Conservation (phyloP, 2,888 invertebrate genomes). For the Acleris holmiana region DNA sequence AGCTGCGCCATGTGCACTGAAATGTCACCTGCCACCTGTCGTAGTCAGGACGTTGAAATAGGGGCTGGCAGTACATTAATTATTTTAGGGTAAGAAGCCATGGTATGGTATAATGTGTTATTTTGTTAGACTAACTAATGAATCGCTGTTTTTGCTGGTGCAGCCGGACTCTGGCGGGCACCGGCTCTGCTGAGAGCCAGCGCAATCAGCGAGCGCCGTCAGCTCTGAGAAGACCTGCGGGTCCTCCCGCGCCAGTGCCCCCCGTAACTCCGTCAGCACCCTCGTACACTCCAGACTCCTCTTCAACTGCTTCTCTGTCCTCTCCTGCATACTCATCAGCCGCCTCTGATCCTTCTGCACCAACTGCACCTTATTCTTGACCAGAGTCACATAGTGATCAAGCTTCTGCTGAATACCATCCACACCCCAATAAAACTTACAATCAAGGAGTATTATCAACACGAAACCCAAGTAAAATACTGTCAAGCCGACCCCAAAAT, state of each 20-base stretch:
- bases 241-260: conserved; percentile 46
- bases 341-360: conserved; percentile 62
- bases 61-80: too few species aligned
- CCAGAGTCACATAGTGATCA: conserved; percentile 58
- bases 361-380: conserved; percentile 60
- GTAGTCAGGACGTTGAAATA: too few species aligned
- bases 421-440: conserved; percentile 66
- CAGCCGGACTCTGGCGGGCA: too few species aligned
- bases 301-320: conserved; percentile 61
- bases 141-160: too few species aligned
- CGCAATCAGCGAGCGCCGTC: conserved; percentile 40
- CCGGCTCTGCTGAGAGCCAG: background rate
- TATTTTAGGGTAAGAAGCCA: too few species aligned
- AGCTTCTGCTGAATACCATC: conserved; percentile 62
- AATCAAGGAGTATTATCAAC: conserved; percentile 59
- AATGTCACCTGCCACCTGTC: too few species aligned
- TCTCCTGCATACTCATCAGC: conserved; percentile 59
- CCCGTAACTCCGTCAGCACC: conserved; percentile 57
- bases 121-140: too few species aligned
- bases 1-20: too few species aligned
- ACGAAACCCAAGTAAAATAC: conserved; percentile 60
- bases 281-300: conserved; percentile 54
- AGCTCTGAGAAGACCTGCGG: conserved; percentile 41
- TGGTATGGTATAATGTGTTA: too few species aligned
- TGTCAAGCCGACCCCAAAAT: conserved; percentile 59